Base-by-base conservation (phyloP, 2,113 vertebrate species). In the Aptenodytes patagonicus region DNA sequence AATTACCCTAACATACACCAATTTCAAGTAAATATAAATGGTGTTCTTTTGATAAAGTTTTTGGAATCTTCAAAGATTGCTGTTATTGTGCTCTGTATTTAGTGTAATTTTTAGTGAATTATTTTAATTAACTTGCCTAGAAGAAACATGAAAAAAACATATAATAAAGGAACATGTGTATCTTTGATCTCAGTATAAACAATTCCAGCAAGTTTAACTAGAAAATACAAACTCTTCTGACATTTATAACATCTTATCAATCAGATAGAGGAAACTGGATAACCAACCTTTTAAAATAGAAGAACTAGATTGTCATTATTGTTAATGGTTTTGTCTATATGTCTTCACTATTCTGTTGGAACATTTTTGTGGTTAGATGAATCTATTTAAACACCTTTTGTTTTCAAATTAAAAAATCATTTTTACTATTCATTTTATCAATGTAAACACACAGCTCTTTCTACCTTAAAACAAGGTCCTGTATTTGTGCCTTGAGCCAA, bases 1-100 rank as follows among this genome's bases (percentile, higher is more conserved):
- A 97, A 98, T 97, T 97, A 96, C 91, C n/a, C 84, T 95, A 97
- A 96, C 83, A 98, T 65, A 95, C 77, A 97, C 89, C 91, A 91
- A 93, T 97, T 97, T 97, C 54, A 93, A 90, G 89, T 97, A 97
- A 85, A 86, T 91, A 92, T 83, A 96, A 96, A 97, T 95, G 95
- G 95, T 91, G 79, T 96, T 97, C 96, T 96, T 94, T 70, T 94
- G 90, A 97, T 97, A 97, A 97, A 95, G 92, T 93, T 97, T 94
- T 85, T 95, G 65, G 95, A 97, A 95, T 64, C 90, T 97, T 97
- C 83, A 95, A 97, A 96, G 94, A 96, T 89, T 97, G 65, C 65
- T 97, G 90, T 93, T 98, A 96, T 95, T 97, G 83, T 95, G 87
- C 40, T 96, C 65, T 64, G 87, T 81, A 95, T 95, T 96, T 89